These are phyloP conservation scores for Erynnis tages DNA, from an alignment of 2,888 invertebrate species.

Conservation along the genomic window DNA sequence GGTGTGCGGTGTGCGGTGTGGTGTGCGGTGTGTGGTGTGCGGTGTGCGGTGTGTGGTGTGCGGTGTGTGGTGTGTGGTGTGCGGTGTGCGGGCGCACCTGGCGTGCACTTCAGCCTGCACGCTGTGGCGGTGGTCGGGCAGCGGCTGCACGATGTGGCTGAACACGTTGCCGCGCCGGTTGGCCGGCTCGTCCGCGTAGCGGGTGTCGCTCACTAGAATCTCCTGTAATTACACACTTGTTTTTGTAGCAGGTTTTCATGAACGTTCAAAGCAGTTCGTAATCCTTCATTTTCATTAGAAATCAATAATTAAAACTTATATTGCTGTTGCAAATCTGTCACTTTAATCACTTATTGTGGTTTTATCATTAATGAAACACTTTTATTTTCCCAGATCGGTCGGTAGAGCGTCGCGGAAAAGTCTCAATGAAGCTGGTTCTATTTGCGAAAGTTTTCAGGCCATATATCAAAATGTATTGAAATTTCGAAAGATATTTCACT, in stretches of 20 bases:
- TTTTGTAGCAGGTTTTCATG: neutral
- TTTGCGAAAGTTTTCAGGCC: too few species aligned
- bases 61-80: neutral
- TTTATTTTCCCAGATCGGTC: too few species aligned
- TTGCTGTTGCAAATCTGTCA: too few species aligned
- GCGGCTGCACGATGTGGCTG: constrained; percentile 92
- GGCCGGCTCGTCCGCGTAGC: constrained; percentile 84
- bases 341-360: too few species aligned
- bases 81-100: constrained; percentile 44
- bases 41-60: neutral
- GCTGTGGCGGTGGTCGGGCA: constrained; percentile 79
- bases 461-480: too few species aligned
- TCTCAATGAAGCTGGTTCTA: too few species aligned
- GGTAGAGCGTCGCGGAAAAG: too few species aligned
- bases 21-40: neutral
- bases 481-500: too few species aligned
- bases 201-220: constrained; percentile 90
- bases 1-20: neutral
- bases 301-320: too few species aligned
- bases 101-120: constrained; percentile 90
- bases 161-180: constrained; percentile 92
- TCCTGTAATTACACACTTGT: constrained; percentile 58
- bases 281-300: too few species aligned
- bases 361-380: too few species aligned
- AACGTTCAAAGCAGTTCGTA: too few species aligned